Conservation (phyloP, 2,113 vertebrate genomes). For the Oryzias javanicus region DNA sequence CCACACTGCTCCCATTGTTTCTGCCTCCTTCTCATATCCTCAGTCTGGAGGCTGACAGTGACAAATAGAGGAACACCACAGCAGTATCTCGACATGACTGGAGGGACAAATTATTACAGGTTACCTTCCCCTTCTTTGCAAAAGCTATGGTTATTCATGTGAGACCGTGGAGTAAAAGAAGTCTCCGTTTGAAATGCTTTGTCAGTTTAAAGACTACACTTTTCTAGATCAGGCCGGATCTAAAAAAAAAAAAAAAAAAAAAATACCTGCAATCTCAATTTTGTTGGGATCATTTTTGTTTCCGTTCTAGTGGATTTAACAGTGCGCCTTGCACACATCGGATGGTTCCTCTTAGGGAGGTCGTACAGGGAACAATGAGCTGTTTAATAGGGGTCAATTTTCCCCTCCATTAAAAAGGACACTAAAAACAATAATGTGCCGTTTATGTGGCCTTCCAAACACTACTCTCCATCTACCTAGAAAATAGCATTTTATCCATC, state of each 20-base stretch:
- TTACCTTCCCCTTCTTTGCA: conserved; percentile 71
- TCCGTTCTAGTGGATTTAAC: too few relatives aligned
- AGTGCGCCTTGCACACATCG: not conserved
- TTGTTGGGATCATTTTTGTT: conserved; percentile 14
- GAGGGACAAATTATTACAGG: conserved; percentile 79
- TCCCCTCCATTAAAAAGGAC: too few relatives aligned
- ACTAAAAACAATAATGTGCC: too few relatives aligned
- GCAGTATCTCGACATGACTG: conserved; percentile 73
- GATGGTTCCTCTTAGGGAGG: not conserved
- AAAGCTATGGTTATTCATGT: conserved; percentile 63
- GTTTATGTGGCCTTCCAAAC: too few relatives aligned
- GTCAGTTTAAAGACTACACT: conserved; percentile 48
- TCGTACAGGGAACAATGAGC: not conserved
- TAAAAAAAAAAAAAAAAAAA: conserved; percentile 40
- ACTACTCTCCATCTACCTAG: too few relatives aligned
- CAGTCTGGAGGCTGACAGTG: conserved; percentile 81
- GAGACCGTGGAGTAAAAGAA: conserved; percentile 38
- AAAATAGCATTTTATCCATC: too few relatives aligned
- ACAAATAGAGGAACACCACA: conserved; percentile 75
- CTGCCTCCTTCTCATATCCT: conserved; percentile 77
- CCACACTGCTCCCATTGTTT: conserved; percentile 60
- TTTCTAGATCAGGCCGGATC: conserved; percentile 36
- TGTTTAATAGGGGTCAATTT: not conserved
- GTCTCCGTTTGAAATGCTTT: conserved; percentile 47
- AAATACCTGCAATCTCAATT: conserved; percentile 16